Base-by-base conservation (phyloP, 2,888 invertebrate species). In the Leptinotarsa rubiginosa region DNA sequence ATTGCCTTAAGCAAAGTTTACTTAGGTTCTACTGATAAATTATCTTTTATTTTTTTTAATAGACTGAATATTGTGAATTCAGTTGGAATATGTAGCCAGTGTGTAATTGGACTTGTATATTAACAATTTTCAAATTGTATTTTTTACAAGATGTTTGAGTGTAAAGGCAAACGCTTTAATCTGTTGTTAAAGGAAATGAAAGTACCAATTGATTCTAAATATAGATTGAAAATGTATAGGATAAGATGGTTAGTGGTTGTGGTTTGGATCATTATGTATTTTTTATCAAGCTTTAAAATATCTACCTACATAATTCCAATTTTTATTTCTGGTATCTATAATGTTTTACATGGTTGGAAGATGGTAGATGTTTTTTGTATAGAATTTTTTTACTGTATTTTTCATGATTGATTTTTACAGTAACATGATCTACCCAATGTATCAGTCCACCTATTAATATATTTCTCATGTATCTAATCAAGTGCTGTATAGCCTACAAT, bases 171-270 rank as follows among this genome's bases (percentile, higher is more conserved):
- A 16, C 16, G 1, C 18, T 18, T 52, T 18, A 25, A 13, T 56
- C 15, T 22, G 15, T 22, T 56, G 13, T 20, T 22, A 56, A 41
- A 41, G 41, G 41, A 41, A 41, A 41, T 41, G 10, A 41, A 3
- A 22, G 20, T 20, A 22, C 56, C 56, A 56, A 22, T 20, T 56
- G 56, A 15, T 52, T 56, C 56, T 56, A 56, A 56, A 20, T 56
- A 56, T 56, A 56, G 56, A 56, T 15, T 56, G 18, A 56, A 16
- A 20, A 13, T 56, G 3, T 56, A 22, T 56, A 22, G 18, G 56
- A 22, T 56, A 56, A 56, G 20, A 22, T 22, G 13, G 22, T 20
- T 56, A 22, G 7, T 54, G 18, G 15, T 56, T 56, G 56, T 22
- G 56, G 22, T 18, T 22, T 20, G 20, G 13, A 20, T 20, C 22